Percentiles rank a stretch among this genome's conserved stretches.
Evolutionary conservation across 2,797 vertebrate genomes (phyloP).

Genomic region (Luscinia luscinia): DNA sequence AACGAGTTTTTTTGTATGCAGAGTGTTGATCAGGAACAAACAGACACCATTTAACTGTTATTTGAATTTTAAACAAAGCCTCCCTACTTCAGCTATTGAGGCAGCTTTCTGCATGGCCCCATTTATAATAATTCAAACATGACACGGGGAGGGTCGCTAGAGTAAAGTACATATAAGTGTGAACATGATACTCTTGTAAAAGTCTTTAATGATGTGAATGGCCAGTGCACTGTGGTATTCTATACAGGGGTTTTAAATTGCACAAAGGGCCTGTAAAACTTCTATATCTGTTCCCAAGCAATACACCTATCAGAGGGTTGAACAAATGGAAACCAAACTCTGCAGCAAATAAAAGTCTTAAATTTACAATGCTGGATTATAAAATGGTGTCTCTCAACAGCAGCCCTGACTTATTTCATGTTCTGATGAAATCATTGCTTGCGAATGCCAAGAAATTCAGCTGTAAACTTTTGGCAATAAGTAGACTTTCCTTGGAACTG

Average conservation of each 20-base stretch:
- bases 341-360: conserved; percentile 59
- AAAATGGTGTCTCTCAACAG: conserved; percentile 60
- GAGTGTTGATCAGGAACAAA: conserved; percentile 87
- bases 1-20: conserved; percentile 41
- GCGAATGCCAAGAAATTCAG: conserved; percentile 68
- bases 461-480: conserved; percentile 72
- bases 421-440: conserved; percentile 70
- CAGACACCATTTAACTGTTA: conserved; percentile 72
- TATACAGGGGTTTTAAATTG: conserved; percentile 43
- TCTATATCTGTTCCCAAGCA: conserved; percentile 64
- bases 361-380: conserved; percentile 55
- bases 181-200: conserved; percentile 56
- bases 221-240: neutral
- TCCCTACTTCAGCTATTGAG: conserved; percentile 44
- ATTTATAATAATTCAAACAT: conserved; percentile 62
- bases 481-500: conserved; percentile 45
- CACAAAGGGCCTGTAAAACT: conserved; percentile 62
- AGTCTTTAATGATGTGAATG: conserved; percentile 62
- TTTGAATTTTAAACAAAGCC: conserved; percentile 75
- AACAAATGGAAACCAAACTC: conserved; percentile 61
- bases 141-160: neutral
- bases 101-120: conserved; percentile 15
- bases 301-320: conserved; percentile 45
- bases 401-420: conserved; percentile 56
- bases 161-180: conserved; percentile 20